Conservation (phyloP, 2,113 vertebrate genomes). For the Dipodomys merriami region DNA sequence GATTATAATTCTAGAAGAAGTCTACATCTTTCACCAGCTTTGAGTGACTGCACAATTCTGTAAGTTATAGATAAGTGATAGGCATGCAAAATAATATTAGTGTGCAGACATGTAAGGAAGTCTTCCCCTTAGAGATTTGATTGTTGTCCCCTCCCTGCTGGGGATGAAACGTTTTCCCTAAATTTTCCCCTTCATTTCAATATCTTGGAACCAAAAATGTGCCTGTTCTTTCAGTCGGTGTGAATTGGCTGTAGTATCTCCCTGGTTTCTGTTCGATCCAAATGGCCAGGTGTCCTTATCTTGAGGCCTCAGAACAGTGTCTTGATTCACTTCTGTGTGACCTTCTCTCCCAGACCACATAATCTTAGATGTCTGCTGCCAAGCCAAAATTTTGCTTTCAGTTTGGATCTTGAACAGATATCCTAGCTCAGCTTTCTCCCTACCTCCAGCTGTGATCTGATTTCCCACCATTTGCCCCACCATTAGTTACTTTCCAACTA, state of each 20-base stretch:
- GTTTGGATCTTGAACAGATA: too few relatives aligned
- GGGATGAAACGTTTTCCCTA: background rate
- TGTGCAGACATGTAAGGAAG: background rate
- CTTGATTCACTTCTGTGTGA: too few relatives aligned
- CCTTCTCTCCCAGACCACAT: too few relatives aligned
- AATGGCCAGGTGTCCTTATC: too few relatives aligned
- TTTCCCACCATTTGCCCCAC: too few relatives aligned
- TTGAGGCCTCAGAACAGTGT: too few relatives aligned
- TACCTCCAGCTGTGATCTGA: too few relatives aligned
- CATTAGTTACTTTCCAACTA: too few relatives aligned
- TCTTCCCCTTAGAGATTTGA: background rate
- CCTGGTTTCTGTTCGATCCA: background rate
- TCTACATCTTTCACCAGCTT: slow-evolving; percentile 28
- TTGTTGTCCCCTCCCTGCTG: background rate
- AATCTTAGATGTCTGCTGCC: too few relatives aligned
- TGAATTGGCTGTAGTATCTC: background rate
- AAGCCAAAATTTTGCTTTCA: too few relatives aligned
- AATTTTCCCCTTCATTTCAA: background rate
- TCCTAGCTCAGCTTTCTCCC: too few relatives aligned
- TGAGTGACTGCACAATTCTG: background rate
- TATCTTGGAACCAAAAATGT: background rate
- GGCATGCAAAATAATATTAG: background rate
- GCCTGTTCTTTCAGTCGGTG: background rate
- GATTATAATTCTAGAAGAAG: background rate
- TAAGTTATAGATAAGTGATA: background rate